Base-by-base conservation (phyloP, 1,140 invertebrate genomes). In the Drosophila kikkawai region DNA sequence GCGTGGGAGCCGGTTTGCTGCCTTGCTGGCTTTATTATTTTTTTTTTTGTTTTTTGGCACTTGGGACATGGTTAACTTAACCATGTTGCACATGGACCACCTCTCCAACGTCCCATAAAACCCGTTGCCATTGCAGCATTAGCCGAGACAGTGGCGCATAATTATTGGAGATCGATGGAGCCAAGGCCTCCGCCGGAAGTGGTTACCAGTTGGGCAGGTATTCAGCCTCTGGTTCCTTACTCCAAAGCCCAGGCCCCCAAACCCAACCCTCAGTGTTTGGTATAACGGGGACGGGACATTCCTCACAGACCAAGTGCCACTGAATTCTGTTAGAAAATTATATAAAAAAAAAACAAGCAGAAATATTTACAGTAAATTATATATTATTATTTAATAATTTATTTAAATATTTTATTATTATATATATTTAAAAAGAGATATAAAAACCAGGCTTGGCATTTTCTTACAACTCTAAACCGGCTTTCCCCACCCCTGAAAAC, bases 161-260 rank as follows among this genome's bases (percentile, higher is more conserved):
- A 80, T 87, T 78, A 88, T 86, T 75, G 56, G 59, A 86, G 82
- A 71, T 59, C 65, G 56, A 37, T 44, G 51, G 48, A 69, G 71
- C 63, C 60, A 88, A 88, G 84, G 84, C 85, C 85, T 83, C 85
- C 84, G 85, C 85, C 84, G 84, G 84, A 88, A 88, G 84, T 88
- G 60, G 57, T 55, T 48, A 87, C 84, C 84, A 79, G 84, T 87
- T 77, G 48, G 65, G 60, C 82, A 78, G 74, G 77, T 84, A 80
- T 58, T 48, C 19, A 45, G 19, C 56, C 57, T 36, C 39, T 57
- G 15, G 26, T 36, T 34, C 42, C 81, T 36, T 36, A n/a, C 59
- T 42, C 39, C 69, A 42, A 13, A 55, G 26, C 26, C 26, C 26
- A 29, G 26, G 0, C 26, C 12, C 15, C 22, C 47, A 13, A 13